Evolutionary conservation across 2,113 vertebrate species (phyloP).

Genomic region (Calidris pygmaea): DNA sequence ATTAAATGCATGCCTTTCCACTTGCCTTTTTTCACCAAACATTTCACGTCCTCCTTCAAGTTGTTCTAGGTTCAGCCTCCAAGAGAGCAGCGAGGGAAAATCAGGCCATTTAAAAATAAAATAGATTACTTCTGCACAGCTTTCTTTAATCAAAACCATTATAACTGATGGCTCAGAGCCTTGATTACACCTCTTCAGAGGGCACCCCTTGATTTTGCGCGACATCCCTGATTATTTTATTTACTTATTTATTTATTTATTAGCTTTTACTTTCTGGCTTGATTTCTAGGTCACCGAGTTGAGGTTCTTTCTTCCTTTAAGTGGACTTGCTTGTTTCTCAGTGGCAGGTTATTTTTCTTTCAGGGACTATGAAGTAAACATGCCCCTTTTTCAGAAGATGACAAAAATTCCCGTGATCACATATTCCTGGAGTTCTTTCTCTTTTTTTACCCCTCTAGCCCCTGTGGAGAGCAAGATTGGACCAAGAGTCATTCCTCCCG

Average conservation of each 20-base stretch:
- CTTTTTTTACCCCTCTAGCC: not conserved
- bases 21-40: not conserved
- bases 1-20: not conserved
- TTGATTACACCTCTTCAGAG: conserved; percentile 64
- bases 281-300: conserved; percentile 61
- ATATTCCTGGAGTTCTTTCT: not conserved
- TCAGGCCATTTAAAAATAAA: conserved; percentile 51
- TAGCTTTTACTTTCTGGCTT: conserved; percentile 32
- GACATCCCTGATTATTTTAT: conserved; percentile 53
- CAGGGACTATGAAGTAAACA: conserved; percentile 3
- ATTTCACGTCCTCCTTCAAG: not conserved
- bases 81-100: not conserved
- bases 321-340: conserved; percentile 29
- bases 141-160: conserved; percentile 67
- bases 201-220: conserved; percentile 37
- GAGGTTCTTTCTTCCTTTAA: conserved; percentile 10
- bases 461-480: conserved; percentile 44
- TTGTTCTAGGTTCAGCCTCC: conserved; percentile 15
- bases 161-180: conserved; percentile 31
- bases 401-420: conserved; percentile 18
- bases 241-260: conserved; percentile 65
- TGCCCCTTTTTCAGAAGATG: conserved; percentile 28
- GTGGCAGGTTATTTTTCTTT: not conserved
- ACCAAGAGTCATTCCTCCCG: conserved; percentile 48
- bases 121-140: conserved; percentile 36